These are phyloP conservation scores for Drusus annulatus DNA, from an alignment of 1,140 invertebrate species.

Conservation along the genomic window DNA sequence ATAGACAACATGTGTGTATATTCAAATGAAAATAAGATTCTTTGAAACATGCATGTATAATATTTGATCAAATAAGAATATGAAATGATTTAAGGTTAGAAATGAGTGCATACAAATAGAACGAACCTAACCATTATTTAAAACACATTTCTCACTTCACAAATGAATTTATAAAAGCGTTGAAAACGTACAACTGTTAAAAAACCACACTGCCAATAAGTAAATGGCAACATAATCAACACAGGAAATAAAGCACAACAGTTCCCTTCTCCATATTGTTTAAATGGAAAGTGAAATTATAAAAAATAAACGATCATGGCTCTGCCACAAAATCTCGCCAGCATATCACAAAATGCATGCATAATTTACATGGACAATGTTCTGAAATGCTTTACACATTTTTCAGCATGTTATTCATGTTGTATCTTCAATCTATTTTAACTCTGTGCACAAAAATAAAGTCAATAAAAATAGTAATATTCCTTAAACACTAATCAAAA, in stretches of 20 bases:
- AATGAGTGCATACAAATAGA: background rate
- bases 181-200: background rate
- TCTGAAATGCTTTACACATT: background rate
- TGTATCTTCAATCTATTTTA: too few species aligned
- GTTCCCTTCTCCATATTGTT: constrained; percentile 28
- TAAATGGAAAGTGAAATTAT: constrained; percentile 33
- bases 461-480: background rate
- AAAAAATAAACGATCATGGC: background rate
- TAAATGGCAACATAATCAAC: constrained; percentile 26
- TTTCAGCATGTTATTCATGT: too few species aligned
- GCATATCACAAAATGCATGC: constrained; percentile 12
- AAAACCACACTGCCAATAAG: constrained; percentile 10
- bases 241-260: background rate
- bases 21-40: background rate
- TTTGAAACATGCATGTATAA: background rate
- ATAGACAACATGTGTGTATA: too few species aligned
- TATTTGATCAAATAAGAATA: constrained; percentile 9
- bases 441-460: too few species aligned
- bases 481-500: background rate
- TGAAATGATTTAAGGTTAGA: background rate
- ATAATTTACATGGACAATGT: background rate
- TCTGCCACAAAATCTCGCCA: constrained; percentile 7
- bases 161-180: background rate
- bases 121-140: constrained; percentile 20
- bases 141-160: constrained; percentile 35